Base-by-base conservation (phyloP, 1,140 invertebrate genomes). In the Drosophila arawakana region DNA sequence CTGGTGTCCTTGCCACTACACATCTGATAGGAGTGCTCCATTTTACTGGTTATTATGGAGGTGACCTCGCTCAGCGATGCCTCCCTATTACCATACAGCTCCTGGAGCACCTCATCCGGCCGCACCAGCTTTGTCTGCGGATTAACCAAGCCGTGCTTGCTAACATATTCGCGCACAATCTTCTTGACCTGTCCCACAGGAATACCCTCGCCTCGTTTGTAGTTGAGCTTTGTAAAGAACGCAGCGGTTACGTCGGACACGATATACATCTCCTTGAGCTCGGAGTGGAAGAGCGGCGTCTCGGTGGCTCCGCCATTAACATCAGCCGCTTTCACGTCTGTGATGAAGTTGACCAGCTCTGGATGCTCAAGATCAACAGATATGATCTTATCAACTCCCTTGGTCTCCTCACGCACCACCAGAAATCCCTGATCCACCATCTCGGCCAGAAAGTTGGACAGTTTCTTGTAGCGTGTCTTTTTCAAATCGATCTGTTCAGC, bases 381-480 rank as follows among this genome's bases (percentile, higher is more conserved):
- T 21, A 93, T 93, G 39, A 97, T 95, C 65, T 95, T 95, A 90
- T 96, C 95, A 37, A 96, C 96, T 41, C 96, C 96, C 88, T 95
- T 96, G 63, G 94, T 95, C 35, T 96, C 92, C 92, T 96, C 95
- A 70, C 95, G 95, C 18, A 96, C 94, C 47, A 94, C 93, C 47
- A 97, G 93, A 46, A 96, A 92, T 6, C 95, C 95, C 80, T 95
- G 93, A 92, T 94, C 79, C 63, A 92, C 93, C 95, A 96, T 96
- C 67, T 94, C 93, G 63, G 94, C 94, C 15, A 98, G 92, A 92
- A 97, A 98, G 55, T 95, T 96, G 7, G 96, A 96, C 58, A 99
- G 92, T 93, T 98, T 98, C 93, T 98, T 98, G 86, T 95, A 97
- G 15, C 94, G 95, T 10, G 97, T 97, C 91, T 98, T 98, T 91